Evolutionary conservation across 2,888 invertebrate species (phyloP), one percentile per base, ranked within the genome.

Genomic region (Tipula lateralis): DNA sequence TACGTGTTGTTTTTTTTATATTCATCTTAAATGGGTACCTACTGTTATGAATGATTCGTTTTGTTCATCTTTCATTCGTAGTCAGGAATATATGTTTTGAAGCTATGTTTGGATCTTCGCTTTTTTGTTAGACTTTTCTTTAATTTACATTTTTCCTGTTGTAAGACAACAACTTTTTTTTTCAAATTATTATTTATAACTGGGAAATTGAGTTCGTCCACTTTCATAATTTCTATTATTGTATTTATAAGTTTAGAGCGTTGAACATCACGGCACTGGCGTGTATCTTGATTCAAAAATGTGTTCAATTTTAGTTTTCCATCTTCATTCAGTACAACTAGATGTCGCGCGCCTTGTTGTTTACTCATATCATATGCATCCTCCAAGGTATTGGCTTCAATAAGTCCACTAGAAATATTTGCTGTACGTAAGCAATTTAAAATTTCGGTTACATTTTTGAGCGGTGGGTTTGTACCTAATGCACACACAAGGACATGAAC

Each of bases 401-500:
- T 89, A 84, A 92, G 89, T 16, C 91, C 91, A 13, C 92, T 91
- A 86, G 91, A 90, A 83, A 94, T 90, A 0, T 94, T 94, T 4
- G 92, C 91, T 1, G 91, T 89, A 95, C 96, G 95, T 30, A 96
- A 90, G 83, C 93, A 92, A 85, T 88, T 89, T n/a, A 92, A 86
- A 39, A 92, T 88, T 89, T 90, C 85, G 82, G 87, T 87, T 88
- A 89, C 85, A 91, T 88, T 87, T 29, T 91, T 90, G 44, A 92
- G 89, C 85, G 92, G 89, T 39, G 91, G 90, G 85, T 92, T 91
- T 87, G 88, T 86, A 87, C 93, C 90, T 84, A 91, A 90, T 86
- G 94, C 92, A 90, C 92, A 93, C 87, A 96, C 91, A 0, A 93
- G 90, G 0, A 92, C 92, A 87, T 94, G 93, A 29, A 92, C 89